Evolutionary conservation across 2,113 vertebrate genomes (phyloP), one percentile per base, ranked within the genome.

Genomic region (Bagarius yarrelli): DNA sequence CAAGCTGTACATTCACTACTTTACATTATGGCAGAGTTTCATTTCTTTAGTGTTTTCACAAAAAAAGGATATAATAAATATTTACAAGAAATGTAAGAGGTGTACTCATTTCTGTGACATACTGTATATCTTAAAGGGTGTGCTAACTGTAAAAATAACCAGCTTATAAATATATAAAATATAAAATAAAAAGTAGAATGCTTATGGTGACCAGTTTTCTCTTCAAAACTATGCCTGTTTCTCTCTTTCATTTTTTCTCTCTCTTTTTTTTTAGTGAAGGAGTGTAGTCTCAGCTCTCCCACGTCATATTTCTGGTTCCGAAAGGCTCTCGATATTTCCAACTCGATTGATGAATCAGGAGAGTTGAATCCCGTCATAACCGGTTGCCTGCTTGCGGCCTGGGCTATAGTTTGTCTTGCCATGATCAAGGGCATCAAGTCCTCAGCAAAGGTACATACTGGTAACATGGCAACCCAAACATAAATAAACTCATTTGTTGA

Each of bases 291-390:
- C 53, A 94, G 91, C 77, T 94, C 94, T 1, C 89, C 95, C 8
- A 93, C 92, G 6, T 87, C 92, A 0, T 96, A 94, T 81, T 96
- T 95, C 91, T 96, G 95, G 95, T 96, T 95, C 89, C 92, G 90
- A 8, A 86, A 92, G 82, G 93, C 95, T n/a, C 87, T 97, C 53
- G 88, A 95, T 52, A 92, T 94, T 87, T 93, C 95, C 0, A 90
- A 91, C 78, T 94, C 91, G 3, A 94, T 95, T 5, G 83, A 93
- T 2, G 89, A 92, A 4, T 85, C 88, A 0, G 94, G 93, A 60
- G 87, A 89, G 9, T 90, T 94, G 13, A 92, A 93, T 83, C 78
- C 85, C 32, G 86, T 90, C 71, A 92, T 95, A 89, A 91, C 86
- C 0, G 89, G 94, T 60, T 93, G 92, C 64, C 90, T 95, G 40